Percentiles rank a stretch among this genome's conserved stretches.
These are phyloP conservation scores for Callipepla squamata DNA, from an alignment of 2,113 vertebrate genomes.

Conservation along the genomic window DNA sequence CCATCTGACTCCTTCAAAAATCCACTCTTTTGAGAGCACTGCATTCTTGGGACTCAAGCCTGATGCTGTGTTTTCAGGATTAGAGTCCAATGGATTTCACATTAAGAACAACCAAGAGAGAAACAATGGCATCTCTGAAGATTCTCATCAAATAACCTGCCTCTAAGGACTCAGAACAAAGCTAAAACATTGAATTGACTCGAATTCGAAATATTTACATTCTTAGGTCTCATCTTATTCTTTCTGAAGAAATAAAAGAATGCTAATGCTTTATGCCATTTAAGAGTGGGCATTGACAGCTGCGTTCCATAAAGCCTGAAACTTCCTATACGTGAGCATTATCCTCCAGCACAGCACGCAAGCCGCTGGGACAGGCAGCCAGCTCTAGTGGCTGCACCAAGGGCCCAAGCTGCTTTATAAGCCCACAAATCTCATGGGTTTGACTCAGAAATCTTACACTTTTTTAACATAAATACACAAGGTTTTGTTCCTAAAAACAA, in stretches of 20 bases:
- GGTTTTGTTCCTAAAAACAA: not conserved
- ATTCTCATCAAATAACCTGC: not conserved
- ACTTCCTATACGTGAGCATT: not conserved
- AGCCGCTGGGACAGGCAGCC: not conserved
- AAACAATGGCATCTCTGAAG: not conserved
- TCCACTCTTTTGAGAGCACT: not conserved
- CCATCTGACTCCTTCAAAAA: not conserved
- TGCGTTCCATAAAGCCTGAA: not conserved
- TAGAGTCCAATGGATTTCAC: slow-evolving; percentile 14
- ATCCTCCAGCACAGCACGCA: not conserved
- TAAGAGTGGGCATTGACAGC: not conserved
- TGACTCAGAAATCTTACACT: not conserved
- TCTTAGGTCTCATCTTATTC: not conserved
- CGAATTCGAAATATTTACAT: not conserved
- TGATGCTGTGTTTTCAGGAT: not conserved
- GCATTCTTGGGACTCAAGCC: not conserved
- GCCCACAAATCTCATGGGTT: not conserved
- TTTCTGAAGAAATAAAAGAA: not conserved
- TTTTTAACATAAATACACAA: not conserved
- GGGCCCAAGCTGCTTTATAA: not conserved
- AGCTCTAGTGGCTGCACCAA: not conserved
- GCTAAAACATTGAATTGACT: not conserved
- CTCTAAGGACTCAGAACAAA: not conserved
- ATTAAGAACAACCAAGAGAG: not conserved
- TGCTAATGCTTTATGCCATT: not conserved